Evolutionary conservation across 2,888 invertebrate genomes (phyloP).

Genomic region (Pterostichus madidus): DNA sequence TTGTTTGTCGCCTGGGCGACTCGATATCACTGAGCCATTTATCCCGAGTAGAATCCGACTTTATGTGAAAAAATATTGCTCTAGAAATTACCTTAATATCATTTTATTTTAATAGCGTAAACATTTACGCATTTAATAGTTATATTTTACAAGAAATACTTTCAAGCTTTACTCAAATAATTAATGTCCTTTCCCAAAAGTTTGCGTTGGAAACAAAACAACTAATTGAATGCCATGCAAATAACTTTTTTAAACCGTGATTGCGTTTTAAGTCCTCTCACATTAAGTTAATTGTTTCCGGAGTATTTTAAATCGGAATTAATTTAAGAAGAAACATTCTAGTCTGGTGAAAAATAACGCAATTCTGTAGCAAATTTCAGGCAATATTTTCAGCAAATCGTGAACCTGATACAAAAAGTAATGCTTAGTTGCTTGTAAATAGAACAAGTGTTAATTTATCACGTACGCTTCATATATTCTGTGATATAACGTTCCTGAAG

Average conservation of each 20-base stretch:
- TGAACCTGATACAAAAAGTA: not conserved
- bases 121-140: no score
- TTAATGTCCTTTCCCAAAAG: not conserved
- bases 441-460: conserved; percentile 54
- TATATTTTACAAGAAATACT: not conserved
- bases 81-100: no score
- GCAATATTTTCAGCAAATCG: conserved; percentile 19
- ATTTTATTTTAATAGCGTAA: no score
- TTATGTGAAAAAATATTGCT: no score
- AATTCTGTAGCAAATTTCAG: conserved; percentile 38
- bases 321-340: conserved; percentile 22
- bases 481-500: conserved; percentile 1
- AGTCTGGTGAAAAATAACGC: conserved; percentile 22
- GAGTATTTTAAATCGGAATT: conserved; percentile 16
- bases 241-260: conserved; percentile 16
- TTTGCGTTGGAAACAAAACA: not conserved
- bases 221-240: not conserved
- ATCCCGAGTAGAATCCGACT: no score
- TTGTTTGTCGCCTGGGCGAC: no score
- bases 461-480: conserved; percentile 15
- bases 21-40: no score
- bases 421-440: conserved; percentile 41
- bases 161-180: not conserved
- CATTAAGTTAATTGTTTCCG: conserved; percentile 22
- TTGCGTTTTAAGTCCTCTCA: conserved; percentile 12